Evolutionary conservation across 64 coral and sea anemone genomes (phyloP).

Genomic region (Dendronephthya gigantea): DNA sequence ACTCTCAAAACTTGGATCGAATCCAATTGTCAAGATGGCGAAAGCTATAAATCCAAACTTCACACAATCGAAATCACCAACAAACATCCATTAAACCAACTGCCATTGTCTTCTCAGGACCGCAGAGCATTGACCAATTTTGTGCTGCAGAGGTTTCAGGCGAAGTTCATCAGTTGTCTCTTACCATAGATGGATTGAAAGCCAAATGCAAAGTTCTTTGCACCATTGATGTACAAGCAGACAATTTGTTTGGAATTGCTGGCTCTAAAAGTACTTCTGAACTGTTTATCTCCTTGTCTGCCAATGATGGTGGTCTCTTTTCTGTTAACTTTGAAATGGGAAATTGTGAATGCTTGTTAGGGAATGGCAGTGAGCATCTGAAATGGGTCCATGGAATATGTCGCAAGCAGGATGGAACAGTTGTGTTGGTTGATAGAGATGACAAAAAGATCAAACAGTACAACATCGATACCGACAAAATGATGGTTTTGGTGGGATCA

Average conservation of each 20-base stretch:
- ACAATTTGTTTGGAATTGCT: conserved; percentile 38
- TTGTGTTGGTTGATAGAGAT: conserved; percentile 43
- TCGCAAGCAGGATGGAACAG: conserved; percentile 17
- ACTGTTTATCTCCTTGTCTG: conserved; percentile 45
- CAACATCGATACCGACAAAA: conserved; percentile 23
- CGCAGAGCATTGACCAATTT: too few relatives aligned
- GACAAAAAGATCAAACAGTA: conserved; percentile 45
- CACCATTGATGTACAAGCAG: conserved; percentile 15
- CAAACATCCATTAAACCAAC: too few relatives aligned
- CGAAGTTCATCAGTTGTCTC: too few relatives aligned
- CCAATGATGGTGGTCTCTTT: conserved; percentile 44
- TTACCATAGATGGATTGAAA: too few relatives aligned
- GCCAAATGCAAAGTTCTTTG: too few relatives aligned
- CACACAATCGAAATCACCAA: neutral
- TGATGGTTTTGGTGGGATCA: conserved; percentile 36
- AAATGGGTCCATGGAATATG: conserved; percentile 47
- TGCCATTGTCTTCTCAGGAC: neutral
- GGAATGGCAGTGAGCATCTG: conserved; percentile 42
- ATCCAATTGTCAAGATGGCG: conserved; percentile 21
- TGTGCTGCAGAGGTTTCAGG: too few relatives aligned
- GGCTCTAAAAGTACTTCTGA: conserved; percentile 13
- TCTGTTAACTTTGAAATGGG: conserved; percentile 45
- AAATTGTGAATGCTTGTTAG: conserved; percentile 33
- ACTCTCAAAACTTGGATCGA: conserved; percentile 36
- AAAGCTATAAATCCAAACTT: neutral